A percentile compares a stretch with the other conserved stretches of the same genome.
These are phyloP conservation scores for Monopterus albus DNA, from an alignment of 2,113 vertebrate species.

Conservation along the genomic window DNA sequence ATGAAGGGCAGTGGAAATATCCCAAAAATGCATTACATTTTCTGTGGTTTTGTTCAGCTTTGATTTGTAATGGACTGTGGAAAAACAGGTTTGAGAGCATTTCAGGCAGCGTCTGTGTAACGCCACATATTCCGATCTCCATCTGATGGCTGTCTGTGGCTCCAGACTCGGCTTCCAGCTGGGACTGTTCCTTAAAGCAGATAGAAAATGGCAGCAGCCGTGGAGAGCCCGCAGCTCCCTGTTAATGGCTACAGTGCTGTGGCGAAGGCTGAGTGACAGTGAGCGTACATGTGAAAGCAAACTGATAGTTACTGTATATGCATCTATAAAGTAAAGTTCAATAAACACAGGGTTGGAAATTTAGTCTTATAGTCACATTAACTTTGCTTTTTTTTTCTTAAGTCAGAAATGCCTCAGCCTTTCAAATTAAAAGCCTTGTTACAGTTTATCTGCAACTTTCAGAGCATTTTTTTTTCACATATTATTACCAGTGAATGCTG, in stretches of 20 bases:
- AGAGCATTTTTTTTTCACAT: too few relatives aligned
- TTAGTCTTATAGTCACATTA: too few relatives aligned
- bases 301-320: not conserved
- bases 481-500: too few relatives aligned
- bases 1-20: conserved; percentile 20
- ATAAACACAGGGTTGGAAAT: not conserved
- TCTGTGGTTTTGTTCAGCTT: conserved; percentile 44
- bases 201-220: conserved; percentile 27
- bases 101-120: conserved; percentile 3
- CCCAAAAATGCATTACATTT: conserved; percentile 17
- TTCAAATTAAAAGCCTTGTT: not conserved
- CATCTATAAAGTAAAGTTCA: conserved; percentile 29
- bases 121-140: conserved; percentile 50
- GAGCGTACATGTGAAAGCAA: conserved; percentile 38
- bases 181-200: conserved; percentile 23
- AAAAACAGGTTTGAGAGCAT: conserved; percentile 34
- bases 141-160: conserved; percentile 35
- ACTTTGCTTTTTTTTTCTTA: too few relatives aligned
- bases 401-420: not conserved
- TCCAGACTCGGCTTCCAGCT: conserved; percentile 11
- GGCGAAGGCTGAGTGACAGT: conserved; percentile 12
- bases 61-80: conserved; percentile 28
- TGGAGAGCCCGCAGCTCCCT: conserved; percentile 3
- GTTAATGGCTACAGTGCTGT: conserved; percentile 17
- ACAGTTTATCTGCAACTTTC: too few relatives aligned